Evolutionary conservation across 2,113 vertebrate species (phyloP), one percentile per base, ranked within the genome.

Genomic region (Maccullochella peelii): DNA sequence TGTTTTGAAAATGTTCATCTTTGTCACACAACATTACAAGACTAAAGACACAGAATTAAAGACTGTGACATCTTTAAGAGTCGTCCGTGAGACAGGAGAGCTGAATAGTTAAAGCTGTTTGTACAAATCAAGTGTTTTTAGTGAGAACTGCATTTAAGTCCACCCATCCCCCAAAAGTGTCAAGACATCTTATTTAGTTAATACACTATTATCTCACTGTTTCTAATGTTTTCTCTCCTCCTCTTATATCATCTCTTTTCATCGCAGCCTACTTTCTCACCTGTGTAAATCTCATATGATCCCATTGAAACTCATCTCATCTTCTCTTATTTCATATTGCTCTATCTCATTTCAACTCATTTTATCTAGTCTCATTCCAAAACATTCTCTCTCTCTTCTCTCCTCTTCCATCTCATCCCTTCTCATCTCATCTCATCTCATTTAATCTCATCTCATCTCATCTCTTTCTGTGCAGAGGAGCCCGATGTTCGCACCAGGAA

Each of bases 401-500:
- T 38, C 30, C 20, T 50, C 21, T 25, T 36, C 3, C 23, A 25
- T 57, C 15, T 27, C 27, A 20, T 36, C n/a, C 23, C 50, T 14
- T 11, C 40, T 42, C 40, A 4, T 70, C 0, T 54, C 47, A 77
- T 66, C 36, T 38, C 30, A 25, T 50, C 20, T 33, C 27, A 59
- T 40, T n/a, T n/a, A 8, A 38, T 49, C 8, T 73, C 49, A 50
- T 50, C 15, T 55, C 1, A 30, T 71, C 33, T 18, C 7, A 30
- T 63, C 49, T 69, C 16, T 52, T 7, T 65, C 23, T 65, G 44
- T 62, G 54, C 92, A 96, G 95, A 94, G 50, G 96, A 96, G 84
- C 94, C 95, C 9, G 95, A 96, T 0, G 92, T 96, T 38, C 94
- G 94, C 71, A 96, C 95, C 91, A 94, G 96, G 88, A 96, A 96